Conservation (phyloP, 1,140 invertebrate species). For the Heliconius eleuchia region DNA sequence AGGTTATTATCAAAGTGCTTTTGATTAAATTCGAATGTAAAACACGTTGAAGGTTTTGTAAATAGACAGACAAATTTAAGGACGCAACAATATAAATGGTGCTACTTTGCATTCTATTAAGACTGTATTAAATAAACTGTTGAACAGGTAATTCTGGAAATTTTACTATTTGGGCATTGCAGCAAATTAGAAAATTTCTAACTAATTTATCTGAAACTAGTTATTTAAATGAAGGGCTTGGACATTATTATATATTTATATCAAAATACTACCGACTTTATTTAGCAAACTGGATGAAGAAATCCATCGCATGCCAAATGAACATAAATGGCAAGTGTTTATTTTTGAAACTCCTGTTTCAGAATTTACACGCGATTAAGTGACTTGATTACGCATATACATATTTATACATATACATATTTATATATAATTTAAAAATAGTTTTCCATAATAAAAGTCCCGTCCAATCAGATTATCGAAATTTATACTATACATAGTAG, state of each 20-base stretch:
- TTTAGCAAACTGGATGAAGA: background rate
- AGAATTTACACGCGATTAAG: constrained; percentile 22
- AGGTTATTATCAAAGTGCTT: constrained; percentile 9
- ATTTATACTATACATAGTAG: constrained; percentile 58
- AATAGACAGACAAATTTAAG: constrained; percentile 20
- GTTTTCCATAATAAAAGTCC: background rate
- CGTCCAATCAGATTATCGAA: constrained; percentile 51
- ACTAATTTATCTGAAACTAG: background rate
- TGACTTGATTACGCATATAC: constrained; percentile 14
- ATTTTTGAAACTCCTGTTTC: constrained; percentile 26
- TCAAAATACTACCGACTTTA: background rate
- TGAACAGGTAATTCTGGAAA: constrained; percentile 13
- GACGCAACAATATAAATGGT: constrained; percentile 8
- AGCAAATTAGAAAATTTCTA: constrained; percentile 1
- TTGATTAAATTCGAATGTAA: background rate
- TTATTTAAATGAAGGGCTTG: background rate
- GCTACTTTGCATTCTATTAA: constrained; percentile 2
- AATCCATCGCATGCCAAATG: constrained; percentile 7
- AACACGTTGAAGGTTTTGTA: constrained; percentile 15
- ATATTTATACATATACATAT: background rate
- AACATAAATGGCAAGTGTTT: constrained; percentile 22
- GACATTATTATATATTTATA: background rate
- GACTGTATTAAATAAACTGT: constrained; percentile 4
- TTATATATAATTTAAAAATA: background rate
- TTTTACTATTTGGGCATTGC: constrained; percentile 2